phyloP scores from a whole-genome alignment of 2,888 invertebrate genomes.

The Cartodere bifasciata region DNA sequence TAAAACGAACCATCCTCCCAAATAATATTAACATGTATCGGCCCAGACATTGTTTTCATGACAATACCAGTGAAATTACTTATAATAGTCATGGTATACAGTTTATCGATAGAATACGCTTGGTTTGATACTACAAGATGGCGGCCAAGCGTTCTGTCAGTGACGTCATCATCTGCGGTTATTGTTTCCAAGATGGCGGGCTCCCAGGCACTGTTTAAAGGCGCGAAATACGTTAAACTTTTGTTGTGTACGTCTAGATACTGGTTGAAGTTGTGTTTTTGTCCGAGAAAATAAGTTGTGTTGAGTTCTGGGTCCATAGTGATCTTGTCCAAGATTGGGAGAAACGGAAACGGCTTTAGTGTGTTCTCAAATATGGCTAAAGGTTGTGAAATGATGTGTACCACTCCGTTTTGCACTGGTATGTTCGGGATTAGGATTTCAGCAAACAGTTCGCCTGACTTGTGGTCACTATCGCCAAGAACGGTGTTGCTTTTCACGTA shows the following conservation, averaged over 20 bases:
- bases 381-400: conserved; percentile 80
- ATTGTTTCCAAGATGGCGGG: conserved; percentile 23
- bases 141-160: conserved; percentile 66
- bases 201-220: conserved; percentile 77
- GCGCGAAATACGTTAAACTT: conserved; percentile 81
- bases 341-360: conserved; percentile 72
- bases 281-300: conserved; percentile 61
- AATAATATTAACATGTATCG: conserved; percentile 18
- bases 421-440: conserved; percentile 79
- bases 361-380: conserved; percentile 76
- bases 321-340: conserved; percentile 69
- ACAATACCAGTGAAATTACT: conserved; percentile 13
- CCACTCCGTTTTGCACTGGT: conserved; percentile 81
- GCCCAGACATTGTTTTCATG: conserved; percentile 18
- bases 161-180: conserved; percentile 61
- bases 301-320: conserved; percentile 73
- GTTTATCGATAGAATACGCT: conserved; percentile 60
- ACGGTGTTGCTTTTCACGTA: conserved; percentile 73
- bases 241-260: conserved; percentile 49
- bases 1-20: conserved; percentile 19
- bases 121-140: conserved; percentile 70
- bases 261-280: conserved; percentile 59
- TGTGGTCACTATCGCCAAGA: conserved; percentile 59
- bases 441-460: conserved; percentile 66
- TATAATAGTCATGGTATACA: conserved; percentile 37